Evolutionary conservation across 2,113 vertebrate species (phyloP).

Genomic region (Pelvicachromis taeniatus): DNA sequence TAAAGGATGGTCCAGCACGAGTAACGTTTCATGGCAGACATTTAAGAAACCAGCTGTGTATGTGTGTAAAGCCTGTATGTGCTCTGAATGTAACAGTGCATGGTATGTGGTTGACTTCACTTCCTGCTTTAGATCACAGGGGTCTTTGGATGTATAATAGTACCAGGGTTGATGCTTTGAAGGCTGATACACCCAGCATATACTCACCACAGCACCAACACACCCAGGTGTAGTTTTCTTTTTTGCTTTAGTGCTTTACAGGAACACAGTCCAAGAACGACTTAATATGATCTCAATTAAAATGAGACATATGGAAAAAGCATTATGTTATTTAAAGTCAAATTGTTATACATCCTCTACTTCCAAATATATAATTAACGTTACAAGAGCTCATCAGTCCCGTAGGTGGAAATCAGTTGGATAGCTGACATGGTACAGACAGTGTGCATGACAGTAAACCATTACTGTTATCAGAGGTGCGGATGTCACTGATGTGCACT

Average conservation of each 20-base stretch:
- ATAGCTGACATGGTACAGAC: neutral
- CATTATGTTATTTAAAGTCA: neutral
- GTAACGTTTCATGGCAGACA: neutral
- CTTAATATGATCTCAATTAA: neutral
- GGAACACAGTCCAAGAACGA: neutral
- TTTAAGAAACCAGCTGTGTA: neutral
- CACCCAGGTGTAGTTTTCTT: neutral
- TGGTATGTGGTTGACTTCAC: neutral
- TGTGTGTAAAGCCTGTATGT: neutral
- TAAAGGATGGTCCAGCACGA: neutral
- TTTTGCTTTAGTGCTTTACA: neutral
- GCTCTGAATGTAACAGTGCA: neutral
- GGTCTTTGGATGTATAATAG: neutral
- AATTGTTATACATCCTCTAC: neutral
- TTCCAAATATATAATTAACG: neutral
- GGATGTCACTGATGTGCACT: neutral
- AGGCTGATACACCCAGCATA: neutral
- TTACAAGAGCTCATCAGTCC: neutral
- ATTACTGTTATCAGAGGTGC: neutral
- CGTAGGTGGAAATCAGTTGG: neutral
- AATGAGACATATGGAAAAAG: neutral
- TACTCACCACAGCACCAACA: neutral
- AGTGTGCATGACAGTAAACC: neutral
- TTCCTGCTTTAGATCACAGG: slow-evolving; percentile 2
- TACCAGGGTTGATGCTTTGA: too few species aligned